Conservation (phyloP, 2,888 invertebrate genomes). For the Microplitis deprimator region DNA sequence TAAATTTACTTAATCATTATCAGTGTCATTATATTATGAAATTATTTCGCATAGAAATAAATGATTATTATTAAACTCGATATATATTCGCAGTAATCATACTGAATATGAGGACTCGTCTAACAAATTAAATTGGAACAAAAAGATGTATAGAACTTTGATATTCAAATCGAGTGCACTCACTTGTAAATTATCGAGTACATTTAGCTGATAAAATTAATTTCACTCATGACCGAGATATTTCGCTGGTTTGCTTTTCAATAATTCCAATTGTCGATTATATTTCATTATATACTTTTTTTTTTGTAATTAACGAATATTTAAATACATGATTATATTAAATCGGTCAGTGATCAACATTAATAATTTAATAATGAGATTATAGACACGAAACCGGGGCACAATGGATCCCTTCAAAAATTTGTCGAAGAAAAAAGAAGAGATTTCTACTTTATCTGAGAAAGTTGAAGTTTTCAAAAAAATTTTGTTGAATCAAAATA, state of each 20-base stretch:
- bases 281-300: not conserved
- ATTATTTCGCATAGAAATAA: not conserved
- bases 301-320: too few species aligned
- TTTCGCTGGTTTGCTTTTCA: not conserved
- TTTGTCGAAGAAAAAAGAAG: too few species aligned
- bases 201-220: constrained; percentile 22
- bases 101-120: constrained; percentile 16
- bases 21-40: not conserved
- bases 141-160: constrained; percentile 11
- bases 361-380: too few species aligned
- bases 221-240: not conserved
- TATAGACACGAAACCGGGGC: too few species aligned
- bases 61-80: not conserved
- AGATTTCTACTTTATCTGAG: too few species aligned
- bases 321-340: too few species aligned
- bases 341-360: too few species aligned
- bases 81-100: constrained; percentile 3
- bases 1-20: too few species aligned
- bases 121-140: not conserved
- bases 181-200: constrained; percentile 24
- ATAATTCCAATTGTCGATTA: constrained; percentile 6
- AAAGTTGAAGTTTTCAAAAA: too few species aligned
- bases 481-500: too few species aligned
- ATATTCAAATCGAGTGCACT: constrained; percentile 24
- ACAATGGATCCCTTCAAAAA: too few species aligned